Percentiles rank a stretch among this genome's conserved stretches.
Evolutionary conservation across 2,113 vertebrate species (phyloP).

Genomic region (Balaenoptera acutorostrata): DNA sequence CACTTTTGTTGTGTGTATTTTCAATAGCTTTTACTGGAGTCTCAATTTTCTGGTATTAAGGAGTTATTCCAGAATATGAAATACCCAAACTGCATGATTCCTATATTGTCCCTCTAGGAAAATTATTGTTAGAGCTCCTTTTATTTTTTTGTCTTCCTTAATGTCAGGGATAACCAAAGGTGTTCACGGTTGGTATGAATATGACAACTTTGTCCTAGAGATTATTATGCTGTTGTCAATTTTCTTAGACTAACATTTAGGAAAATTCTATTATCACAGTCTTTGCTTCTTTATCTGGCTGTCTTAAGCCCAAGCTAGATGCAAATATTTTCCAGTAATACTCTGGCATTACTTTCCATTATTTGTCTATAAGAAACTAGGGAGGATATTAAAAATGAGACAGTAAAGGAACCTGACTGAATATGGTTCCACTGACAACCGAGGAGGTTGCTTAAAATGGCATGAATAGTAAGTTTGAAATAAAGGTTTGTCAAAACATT

Average conservation of each 20-base stretch:
- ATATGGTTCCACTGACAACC: background rate
- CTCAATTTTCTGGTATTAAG: conserved; percentile 47
- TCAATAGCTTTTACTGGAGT: background rate
- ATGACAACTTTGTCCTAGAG: background rate
- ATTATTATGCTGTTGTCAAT: background rate
- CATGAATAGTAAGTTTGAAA: background rate
- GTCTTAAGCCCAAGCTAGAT: background rate
- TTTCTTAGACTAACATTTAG: conserved; percentile 17
- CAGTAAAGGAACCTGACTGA: background rate
- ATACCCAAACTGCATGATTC: background rate
- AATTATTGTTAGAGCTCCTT: background rate
- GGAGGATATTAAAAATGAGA: background rate
- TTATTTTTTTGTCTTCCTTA: background rate
- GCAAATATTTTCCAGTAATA: background rate
- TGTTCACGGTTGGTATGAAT: background rate
- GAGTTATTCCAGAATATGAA: conserved; percentile 47
- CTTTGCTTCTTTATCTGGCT: background rate
- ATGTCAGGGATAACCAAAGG: background rate
- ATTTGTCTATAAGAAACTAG: background rate
- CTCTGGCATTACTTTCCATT: background rate
- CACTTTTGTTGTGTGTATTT: background rate
- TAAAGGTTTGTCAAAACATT: conserved; percentile 14
- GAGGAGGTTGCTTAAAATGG: conserved; percentile 11
- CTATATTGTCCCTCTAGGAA: background rate
- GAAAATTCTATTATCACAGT: background rate